Percentiles rank a stretch among this genome's conserved stretches.
These are phyloP conservation scores for Nematostella vectensis DNA, from an alignment of 92 coral and sea anemone genomes.

Conservation along the genomic window DNA sequence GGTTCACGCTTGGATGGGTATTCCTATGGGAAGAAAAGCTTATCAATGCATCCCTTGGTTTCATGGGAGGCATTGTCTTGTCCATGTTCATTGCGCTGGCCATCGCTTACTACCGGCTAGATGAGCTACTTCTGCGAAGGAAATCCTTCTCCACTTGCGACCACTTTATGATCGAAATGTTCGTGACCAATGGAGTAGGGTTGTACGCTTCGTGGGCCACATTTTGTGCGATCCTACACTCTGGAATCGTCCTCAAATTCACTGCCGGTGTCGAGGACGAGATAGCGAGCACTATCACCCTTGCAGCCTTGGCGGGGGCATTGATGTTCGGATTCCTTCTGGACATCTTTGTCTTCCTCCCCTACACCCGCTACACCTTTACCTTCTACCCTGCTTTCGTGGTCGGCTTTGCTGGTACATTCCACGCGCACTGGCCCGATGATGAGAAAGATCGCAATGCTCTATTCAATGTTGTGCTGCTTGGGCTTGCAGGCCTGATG, in stretches of 20 bases:
- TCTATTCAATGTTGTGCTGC: conserved; percentile 50
- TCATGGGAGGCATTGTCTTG: conserved; percentile 45
- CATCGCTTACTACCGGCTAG: conserved; percentile 50
- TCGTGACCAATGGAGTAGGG: conserved; percentile 67
- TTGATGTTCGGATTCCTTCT: conserved; percentile 73
- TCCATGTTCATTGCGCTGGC: conserved; percentile 51
- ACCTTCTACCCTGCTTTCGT: conserved; percentile 68
- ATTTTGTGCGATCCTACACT: conserved; percentile 45
- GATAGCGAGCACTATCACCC: conserved; percentile 49
- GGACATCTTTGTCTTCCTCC: conserved; percentile 60
- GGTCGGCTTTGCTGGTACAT: conserved; percentile 68
- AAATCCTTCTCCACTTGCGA: conserved; percentile 60
- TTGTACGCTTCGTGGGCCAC: conserved; percentile 83
- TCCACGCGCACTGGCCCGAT: conserved; percentile 35
- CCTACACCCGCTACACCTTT: conserved; percentile 49
- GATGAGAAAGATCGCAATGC: conserved; percentile 51
- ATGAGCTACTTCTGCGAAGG: conserved; percentile 33
- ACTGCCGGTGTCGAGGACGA: conserved; percentile 60
- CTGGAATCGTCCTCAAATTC: conserved; percentile 54
- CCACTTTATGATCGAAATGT: conserved; percentile 54
- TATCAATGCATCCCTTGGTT: conserved; percentile 54
- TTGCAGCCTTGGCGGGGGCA: conserved; percentile 51
- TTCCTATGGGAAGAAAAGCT: conserved; percentile 61
- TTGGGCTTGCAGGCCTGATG: conserved; percentile 54
- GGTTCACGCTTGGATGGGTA: conserved; percentile 76